Base-by-base conservation (phyloP, 2,797 vertebrate species). In the Atherinosoma microstoma region DNA sequence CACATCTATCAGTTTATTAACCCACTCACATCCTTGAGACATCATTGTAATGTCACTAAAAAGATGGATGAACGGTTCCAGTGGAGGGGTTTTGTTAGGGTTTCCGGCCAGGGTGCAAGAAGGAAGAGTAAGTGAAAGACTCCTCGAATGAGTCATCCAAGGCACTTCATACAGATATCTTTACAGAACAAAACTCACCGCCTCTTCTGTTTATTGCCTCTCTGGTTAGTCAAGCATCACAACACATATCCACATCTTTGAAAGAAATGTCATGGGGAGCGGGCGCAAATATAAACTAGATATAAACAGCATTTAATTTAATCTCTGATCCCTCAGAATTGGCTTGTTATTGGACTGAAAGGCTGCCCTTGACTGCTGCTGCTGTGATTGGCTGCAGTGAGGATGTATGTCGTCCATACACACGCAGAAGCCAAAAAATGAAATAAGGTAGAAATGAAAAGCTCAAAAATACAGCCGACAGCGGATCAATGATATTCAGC, bases 121-220 rank as follows among this genome's bases (percentile, higher is more conserved):
- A 16, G 60, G 58, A 42, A 64, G 27, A 54, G 40, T 61, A 71
- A 42, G 78, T 67, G 64, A 78, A 68, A 59, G 57, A 83, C 54
- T 75, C 73, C 79, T 89, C 73, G 72, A 67, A 84, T 91, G 89
- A 93, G 84, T 92, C 91, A 93, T 80, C 54, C 65, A 79, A 58
- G 45, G 47, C 59, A 73, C 71, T 64, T 83, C 70, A 73, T 68
- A 58, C 47, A 84, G 65, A 62, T 45, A 74, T 71, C 80, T 68
- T 80, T 76, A 77, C 75, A 67, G 72, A 27, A 80, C 70, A 76
- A 79, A 53, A 47, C 11, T n/a, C 59, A 45, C 75, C 45, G 32
- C 67, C 67, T 60, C 67, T 38, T 58, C 47, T 24, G 47, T 70
- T 64, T 18, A 11, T 12, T 57, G 34, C 54, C 42, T 56, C 34